Evolutionary conservation across 2,797 vertebrate species (phyloP).

Genomic region (Lepus oiostolus): DNA sequence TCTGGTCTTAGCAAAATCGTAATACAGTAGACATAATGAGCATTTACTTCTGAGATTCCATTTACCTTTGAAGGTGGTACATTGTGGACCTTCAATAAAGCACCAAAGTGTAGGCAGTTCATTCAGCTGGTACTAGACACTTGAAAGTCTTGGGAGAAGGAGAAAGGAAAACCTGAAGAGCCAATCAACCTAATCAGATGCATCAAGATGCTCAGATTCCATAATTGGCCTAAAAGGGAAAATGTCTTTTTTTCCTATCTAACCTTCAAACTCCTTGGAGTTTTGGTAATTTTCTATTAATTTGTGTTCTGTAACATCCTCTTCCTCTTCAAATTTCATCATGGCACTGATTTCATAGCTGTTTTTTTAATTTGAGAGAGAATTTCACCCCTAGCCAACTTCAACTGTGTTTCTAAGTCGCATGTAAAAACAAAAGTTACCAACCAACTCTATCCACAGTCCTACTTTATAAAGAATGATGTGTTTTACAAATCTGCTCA

Average conservation of each 20-base stretch:
- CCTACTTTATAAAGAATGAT: conserved; percentile 58
- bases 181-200: conserved; percentile 16
- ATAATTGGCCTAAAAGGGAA: conserved; percentile 15
- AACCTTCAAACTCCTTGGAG: conserved; percentile 27
- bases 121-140: conserved; percentile 1
- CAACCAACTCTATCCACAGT: background rate
- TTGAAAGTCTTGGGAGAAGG: conserved; percentile 24
- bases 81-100: background rate
- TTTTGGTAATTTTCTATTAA: conserved; percentile 12
- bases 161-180: conserved; percentile 51
- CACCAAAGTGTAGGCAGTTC: background rate
- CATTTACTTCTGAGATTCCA: conserved; percentile 7
- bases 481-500: conserved; percentile 19
- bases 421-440: conserved; percentile 19
- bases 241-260: background rate
- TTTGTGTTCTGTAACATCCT: conserved; percentile 27
- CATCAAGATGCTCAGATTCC: conserved; percentile 54
- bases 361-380: conserved; percentile 15
- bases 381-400: background rate
- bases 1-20: background rate
- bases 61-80: conserved; percentile 33
- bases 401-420: conserved; percentile 44
- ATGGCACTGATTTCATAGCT: background rate
- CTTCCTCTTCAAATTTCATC: conserved; percentile 42
- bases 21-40: background rate